phyloP scores from a whole-genome alignment of 2,797 vertebrate species.

The Enteromius viviparus region DNA sequence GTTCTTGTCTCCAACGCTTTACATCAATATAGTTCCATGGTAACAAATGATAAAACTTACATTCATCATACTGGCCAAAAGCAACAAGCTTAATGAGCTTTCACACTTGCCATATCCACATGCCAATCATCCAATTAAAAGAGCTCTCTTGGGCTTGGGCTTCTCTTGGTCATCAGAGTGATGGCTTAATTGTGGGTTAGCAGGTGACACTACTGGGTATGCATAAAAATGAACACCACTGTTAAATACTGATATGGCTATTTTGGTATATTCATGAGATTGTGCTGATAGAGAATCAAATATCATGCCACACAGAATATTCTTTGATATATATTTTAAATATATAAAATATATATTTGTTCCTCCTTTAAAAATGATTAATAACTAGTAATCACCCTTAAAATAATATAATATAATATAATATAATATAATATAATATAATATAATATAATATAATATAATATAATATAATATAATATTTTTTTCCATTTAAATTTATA shows the following conservation, averaged over 20 bases:
- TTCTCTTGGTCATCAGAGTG: background rate
- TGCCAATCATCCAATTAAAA: conserved; percentile 48
- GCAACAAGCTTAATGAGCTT: conserved; percentile 31
- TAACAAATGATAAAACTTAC: background rate
- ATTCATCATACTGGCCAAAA: conserved; percentile 6
- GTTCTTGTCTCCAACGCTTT: conserved; percentile 14
- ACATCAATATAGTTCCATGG: conserved; percentile 9
- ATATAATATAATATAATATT: background rate
- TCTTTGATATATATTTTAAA: no score
- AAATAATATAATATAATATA: no score
- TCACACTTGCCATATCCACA: conserved; percentile 40
- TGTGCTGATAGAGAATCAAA: background rate
- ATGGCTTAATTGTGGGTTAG: conserved; percentile 28
- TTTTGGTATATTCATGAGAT: background rate
- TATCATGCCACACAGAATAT: background rate
- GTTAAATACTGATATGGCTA: conserved; percentile 23
- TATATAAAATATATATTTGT: no score
- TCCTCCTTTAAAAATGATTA: no score
- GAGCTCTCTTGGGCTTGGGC: conserved; percentile 1
- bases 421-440: no score
- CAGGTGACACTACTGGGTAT: conserved; percentile 1
- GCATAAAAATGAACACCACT: conserved; percentile 24
- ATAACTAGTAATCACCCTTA: no score
- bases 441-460: no score
- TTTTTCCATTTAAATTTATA: background rate